Percentiles rank a stretch among this genome's conserved stretches.
Evolutionary conservation across 2,113 vertebrate species (phyloP).

Genomic region (Poicephalus meyeri): DNA sequence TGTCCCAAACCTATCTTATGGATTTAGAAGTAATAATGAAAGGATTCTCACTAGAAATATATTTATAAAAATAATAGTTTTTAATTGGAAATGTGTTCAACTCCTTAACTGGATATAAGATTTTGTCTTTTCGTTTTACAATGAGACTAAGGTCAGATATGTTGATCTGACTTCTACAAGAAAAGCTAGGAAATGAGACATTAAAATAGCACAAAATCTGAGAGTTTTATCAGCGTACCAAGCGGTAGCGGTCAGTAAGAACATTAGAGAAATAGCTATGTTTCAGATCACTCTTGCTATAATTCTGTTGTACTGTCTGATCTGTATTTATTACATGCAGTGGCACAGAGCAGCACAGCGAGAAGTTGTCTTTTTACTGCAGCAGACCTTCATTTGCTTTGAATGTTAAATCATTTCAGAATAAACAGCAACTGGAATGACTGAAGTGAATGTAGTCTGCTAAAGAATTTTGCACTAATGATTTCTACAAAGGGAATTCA

Average conservation of each 20-base stretch:
- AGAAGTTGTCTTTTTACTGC: conserved; percentile 3
- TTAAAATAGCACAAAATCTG: background rate
- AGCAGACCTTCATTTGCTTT: conserved; percentile 31
- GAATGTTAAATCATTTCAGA: conserved; percentile 45
- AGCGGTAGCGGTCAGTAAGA: background rate
- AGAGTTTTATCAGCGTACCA: background rate
- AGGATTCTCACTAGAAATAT: background rate
- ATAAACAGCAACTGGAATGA: conserved; percentile 25
- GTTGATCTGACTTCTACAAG: background rate
- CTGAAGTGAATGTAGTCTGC: background rate
- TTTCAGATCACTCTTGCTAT: background rate
- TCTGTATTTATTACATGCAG: background rate
- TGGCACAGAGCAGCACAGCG: conserved; percentile 1
- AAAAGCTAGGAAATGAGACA: background rate
- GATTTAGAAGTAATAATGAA: background rate
- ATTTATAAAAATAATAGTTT: background rate
- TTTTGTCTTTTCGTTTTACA: background rate
- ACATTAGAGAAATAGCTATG: background rate
- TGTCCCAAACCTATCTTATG: background rate
- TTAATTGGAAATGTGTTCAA: background rate
- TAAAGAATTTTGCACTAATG: conserved; percentile 44
- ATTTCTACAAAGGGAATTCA: conserved; percentile 47
- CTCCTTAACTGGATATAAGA: background rate
- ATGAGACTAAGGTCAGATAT: background rate
- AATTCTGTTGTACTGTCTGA: background rate